phyloP scores from a whole-genome alignment of 2,113 vertebrate genomes.

The Leptosomus discolor region DNA sequence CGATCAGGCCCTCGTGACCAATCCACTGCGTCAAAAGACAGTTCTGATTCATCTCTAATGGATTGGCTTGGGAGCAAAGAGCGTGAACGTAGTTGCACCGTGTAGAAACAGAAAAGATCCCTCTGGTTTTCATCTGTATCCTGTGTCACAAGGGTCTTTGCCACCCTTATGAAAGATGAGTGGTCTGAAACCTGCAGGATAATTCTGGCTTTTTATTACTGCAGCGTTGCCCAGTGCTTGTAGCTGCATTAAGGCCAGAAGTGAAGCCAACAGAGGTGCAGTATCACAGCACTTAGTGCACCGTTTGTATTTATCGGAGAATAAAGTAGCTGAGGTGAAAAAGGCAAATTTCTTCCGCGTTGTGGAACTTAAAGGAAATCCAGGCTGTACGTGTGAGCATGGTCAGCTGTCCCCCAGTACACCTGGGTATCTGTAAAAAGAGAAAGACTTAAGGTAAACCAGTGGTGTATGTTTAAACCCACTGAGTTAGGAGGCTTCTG shows the following conservation, averaged over 20 bases:
- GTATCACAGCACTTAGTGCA: fast-evolving
- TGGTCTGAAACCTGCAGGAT: not conserved
- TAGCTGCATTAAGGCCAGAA: not conserved
- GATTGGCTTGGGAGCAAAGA: not conserved
- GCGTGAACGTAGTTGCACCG: fast-evolving
- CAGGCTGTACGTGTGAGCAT: not conserved
- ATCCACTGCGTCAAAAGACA: not conserved
- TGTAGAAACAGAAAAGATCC: not conserved
- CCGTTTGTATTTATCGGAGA: not conserved
- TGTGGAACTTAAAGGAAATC: not conserved
- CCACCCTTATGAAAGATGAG: not conserved
- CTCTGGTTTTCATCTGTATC: not conserved
- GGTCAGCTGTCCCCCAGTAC: not conserved
- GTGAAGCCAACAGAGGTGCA: not conserved
- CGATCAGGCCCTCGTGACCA: not conserved
- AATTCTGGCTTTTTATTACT: not conserved
- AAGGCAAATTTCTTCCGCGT: not conserved
- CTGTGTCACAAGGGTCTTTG: not conserved
- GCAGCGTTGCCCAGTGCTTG: too few relatives aligned
- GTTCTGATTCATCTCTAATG: not conserved
- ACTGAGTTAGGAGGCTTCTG: not conserved
- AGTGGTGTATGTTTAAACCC: not conserved
- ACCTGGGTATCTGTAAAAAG: not conserved
- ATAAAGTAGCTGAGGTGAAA: not conserved
- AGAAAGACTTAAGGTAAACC: not conserved